Conservation (phyloP, 1,140 invertebrate species). For the Drosophila pachea region DNA sequence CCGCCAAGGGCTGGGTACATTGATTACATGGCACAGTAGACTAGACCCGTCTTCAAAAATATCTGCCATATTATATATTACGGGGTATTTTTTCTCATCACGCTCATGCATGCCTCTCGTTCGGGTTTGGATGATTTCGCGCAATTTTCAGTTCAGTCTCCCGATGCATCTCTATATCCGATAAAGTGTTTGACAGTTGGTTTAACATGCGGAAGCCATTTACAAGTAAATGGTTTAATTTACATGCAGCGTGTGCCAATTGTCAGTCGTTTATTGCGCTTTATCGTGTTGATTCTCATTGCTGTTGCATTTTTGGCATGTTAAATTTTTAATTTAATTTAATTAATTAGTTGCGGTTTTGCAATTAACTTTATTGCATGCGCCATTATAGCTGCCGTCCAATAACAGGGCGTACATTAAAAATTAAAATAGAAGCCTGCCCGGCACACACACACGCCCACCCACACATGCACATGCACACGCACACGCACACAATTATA, state of each 20-base stretch:
- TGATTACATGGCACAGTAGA: not conserved
- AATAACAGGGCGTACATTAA: constrained; percentile 70
- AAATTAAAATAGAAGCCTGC: constrained; percentile 74
- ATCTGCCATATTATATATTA: not conserved
- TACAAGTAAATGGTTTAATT: constrained; percentile 69
- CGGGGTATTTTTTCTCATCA: not conserved
- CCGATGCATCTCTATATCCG: constrained; percentile 8
- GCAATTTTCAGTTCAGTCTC: too few relatives aligned
- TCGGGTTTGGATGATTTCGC: not conserved
- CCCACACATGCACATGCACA: constrained; percentile 12
- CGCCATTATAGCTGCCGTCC: constrained; percentile 64
- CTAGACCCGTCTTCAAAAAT: not conserved
- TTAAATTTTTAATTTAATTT: constrained; percentile 79
- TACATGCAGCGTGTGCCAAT: constrained; percentile 74
- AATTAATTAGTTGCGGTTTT: constrained; percentile 79
- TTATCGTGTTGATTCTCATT: constrained; percentile 77
- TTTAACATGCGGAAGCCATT: constrained; percentile 37
- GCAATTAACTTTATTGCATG: constrained; percentile 79
- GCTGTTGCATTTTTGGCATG: constrained; percentile 70
- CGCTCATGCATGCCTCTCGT: not conserved
- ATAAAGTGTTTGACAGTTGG: constrained; percentile 56
- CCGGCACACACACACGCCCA: constrained; percentile 21
- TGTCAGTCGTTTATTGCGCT: constrained; percentile 76
- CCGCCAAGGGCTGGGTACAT: constrained; percentile 14
- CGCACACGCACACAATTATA: constrained; percentile 1